A percentile compares a stretch with the other conserved stretches of the same genome.
Conservation (phyloP, 1,140 invertebrate species). For the honey bee (Apis mellifera) region Amel_HAv3.1 CM009938.2:11655501-11656000, state of each 20-base stretch:
- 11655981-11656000: constrained; percentile 18
- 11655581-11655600: background rate
- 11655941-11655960: constrained; percentile 24
- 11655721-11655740: background rate
- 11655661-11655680: background rate
- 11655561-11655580: no score
- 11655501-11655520: no score
- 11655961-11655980: background rate
- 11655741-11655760: constrained; percentile 26
- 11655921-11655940: constrained; percentile 4
- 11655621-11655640: background rate
- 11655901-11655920: constrained; percentile 1
- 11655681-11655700: background rate
- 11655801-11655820: constrained; percentile 55
- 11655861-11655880: constrained; percentile 17
- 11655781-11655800: constrained; percentile 58
- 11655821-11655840: constrained; percentile 59
- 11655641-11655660: background rate
- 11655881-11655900: constrained; percentile 21
- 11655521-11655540: background rate
- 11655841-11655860: constrained; percentile 60
- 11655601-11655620: background rate
- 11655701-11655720: background rate
- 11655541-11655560: no score
- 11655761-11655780: constrained; percentile 38